A percentile compares a stretch with the other conserved stretches of the same genome.
These are phyloP conservation scores for Papilio gigon DNA, from an alignment of 2,888 invertebrate species.

Conservation along the genomic window DNA sequence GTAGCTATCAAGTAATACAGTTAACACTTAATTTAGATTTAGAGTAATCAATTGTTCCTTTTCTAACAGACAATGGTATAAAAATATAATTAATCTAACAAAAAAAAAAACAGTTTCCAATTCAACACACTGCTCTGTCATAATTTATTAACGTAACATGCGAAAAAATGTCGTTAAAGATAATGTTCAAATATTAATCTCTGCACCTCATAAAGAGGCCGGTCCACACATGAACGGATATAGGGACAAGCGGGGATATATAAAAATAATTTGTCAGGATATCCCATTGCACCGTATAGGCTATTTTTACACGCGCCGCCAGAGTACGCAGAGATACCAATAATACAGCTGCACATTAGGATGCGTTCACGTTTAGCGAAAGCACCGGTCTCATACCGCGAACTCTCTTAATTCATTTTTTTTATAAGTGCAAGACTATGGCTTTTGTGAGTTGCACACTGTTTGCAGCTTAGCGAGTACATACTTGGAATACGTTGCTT, in stretches of 20 bases:
- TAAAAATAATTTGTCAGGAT: constrained; percentile 81
- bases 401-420: too few relatives aligned
- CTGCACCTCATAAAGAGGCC: constrained; percentile 22
- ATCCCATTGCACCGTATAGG: constrained; percentile 64
- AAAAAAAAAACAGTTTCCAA: neutral
- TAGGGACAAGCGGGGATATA: constrained; percentile 67
- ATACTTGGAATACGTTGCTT: too few relatives aligned
- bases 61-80: neutral
- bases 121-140: neutral
- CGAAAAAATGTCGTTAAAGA: neutral
- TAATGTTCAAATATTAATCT: neutral
- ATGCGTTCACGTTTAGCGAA: neutral
- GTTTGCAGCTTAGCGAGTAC: too few relatives aligned
- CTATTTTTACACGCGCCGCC: constrained; percentile 50
- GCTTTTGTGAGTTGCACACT: too few relatives aligned
- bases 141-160: neutral
- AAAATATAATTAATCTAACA: neutral
- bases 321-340: constrained; percentile 43
- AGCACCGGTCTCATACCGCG: too few relatives aligned
- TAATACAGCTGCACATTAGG: constrained; percentile 30
- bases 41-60: too few relatives aligned
- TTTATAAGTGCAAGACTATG: too few relatives aligned
- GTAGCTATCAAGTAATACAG: too few relatives aligned
- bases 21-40: neutral
- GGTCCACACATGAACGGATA: constrained; percentile 57